Percentiles rank a stretch among this genome's conserved stretches.
Conservation (phyloP, 2,888 invertebrate species). For the Autographa pulchrina region DNA sequence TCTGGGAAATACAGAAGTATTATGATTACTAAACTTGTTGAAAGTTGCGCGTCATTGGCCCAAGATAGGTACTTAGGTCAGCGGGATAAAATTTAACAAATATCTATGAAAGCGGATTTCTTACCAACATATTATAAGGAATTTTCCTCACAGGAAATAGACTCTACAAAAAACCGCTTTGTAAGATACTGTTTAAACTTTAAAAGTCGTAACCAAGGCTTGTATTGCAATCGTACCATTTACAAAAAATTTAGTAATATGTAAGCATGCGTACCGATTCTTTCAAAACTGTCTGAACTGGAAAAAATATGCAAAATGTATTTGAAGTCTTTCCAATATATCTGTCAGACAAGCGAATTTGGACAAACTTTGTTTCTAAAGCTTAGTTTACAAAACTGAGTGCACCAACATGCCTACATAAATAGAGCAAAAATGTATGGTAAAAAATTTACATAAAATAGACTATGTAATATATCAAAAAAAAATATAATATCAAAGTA, state of each 20-base stretch:
- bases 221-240: conserved; percentile 30
- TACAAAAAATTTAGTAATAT: conserved; percentile 53
- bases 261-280: conserved; percentile 84
- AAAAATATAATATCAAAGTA: conserved; percentile 61
- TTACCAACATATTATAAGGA: not conserved
- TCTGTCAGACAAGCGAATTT: conserved; percentile 61
- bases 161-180: conserved; percentile 25
- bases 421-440: conserved; percentile 73
- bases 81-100: conserved; percentile 36
- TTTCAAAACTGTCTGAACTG: conserved; percentile 80
- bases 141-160: not conserved
- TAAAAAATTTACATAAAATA: conserved; percentile 68
- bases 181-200: conserved; percentile 44
- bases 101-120: conserved; percentile 32
- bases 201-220: conserved; percentile 14
- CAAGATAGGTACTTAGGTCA: conserved; percentile 19
- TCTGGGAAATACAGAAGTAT: not conserved
- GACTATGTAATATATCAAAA: conserved; percentile 57
- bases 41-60: conserved; percentile 44
- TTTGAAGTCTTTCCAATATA: conserved; percentile 66
- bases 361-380: conserved; percentile 70
- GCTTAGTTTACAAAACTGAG: conserved; percentile 71
- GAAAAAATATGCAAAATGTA: conserved; percentile 76
- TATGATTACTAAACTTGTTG: conserved; percentile 21
- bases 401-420: conserved; percentile 84